phyloP scores from a whole-genome alignment of 2,888 invertebrate species.

The Seladonia tumulorum region DNA sequence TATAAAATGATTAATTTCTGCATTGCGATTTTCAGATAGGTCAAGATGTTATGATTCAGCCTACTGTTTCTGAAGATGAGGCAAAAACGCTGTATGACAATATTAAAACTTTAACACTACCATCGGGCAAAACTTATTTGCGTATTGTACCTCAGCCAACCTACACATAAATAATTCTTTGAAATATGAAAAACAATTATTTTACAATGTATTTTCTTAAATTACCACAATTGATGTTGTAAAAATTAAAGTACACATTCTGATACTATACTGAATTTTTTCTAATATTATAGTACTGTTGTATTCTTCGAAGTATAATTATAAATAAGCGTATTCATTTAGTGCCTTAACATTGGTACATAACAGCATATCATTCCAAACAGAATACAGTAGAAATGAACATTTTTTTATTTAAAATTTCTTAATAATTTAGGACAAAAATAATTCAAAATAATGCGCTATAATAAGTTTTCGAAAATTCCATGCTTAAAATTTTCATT shows the following conservation, averaged over 20 bases:
- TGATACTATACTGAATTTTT: constrained; percentile 44
- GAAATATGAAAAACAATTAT: constrained; percentile 32
- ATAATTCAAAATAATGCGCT: constrained; percentile 45
- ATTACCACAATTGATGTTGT: constrained; percentile 35
- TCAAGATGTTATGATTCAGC: constrained; percentile 95
- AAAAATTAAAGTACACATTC: constrained; percentile 53
- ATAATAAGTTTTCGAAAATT: constrained; percentile 31
- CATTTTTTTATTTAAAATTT: constrained; percentile 38
- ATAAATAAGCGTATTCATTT: constrained; percentile 56
- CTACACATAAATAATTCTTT: constrained; percentile 53
- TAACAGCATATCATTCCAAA: constrained; percentile 38
- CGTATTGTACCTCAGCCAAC: constrained; percentile 89
- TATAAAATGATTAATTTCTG: constrained; percentile 28
- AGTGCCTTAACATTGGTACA: constrained; percentile 51
- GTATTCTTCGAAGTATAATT: constrained; percentile 49
- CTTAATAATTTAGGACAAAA: constrained; percentile 44
- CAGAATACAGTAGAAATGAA: constrained; percentile 42
- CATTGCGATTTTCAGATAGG: constrained; percentile 87
- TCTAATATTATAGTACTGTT: constrained; percentile 36
- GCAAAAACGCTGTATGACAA: constrained; percentile 89
- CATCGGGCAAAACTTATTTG: constrained; percentile 94
- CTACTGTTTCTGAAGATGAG: constrained; percentile 90
- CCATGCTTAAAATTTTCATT: constrained; percentile 24
- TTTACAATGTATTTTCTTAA: constrained; percentile 41
- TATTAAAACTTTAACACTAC: constrained; percentile 89